Base-by-base conservation (phyloP, 2,797 vertebrate species). In the Otus scops region DNA sequence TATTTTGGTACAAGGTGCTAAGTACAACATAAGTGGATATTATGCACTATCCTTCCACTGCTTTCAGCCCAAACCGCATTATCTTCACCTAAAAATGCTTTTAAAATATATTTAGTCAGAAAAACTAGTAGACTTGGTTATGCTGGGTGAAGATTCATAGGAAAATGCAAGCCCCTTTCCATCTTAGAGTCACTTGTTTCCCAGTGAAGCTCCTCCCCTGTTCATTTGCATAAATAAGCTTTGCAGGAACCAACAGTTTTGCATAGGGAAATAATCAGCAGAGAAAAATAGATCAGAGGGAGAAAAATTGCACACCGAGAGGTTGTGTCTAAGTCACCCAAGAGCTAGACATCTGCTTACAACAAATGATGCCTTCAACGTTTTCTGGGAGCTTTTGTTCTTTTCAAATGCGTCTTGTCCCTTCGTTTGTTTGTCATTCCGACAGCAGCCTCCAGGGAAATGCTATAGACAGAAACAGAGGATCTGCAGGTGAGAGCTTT, bases 341-440 rank as follows among this genome's bases (percentile, higher is more conserved):
- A 53, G 38, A 71, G 16, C n/a, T 43, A 48, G 13, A 16, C 4
- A 0, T 28, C 34, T 76, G 60, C 54, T 74, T 9, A 41, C 24
- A 53, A 43, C 24, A 78, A 74, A 56, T 24, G 22, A 41, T 73
- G 48, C 12, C 61, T 75, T 75, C 45, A 83, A 73, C 60, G 76
- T 70, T 80, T 94, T 88, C 80, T 93, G 36, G n/a, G 63, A 84
- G 53, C 20, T 86, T 95, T 96, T 89, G 43, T 91, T 94, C 48
- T 79, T 94, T 95, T 86, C 83, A 61, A 71, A 92, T 39, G 15
- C 9, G 4, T 84, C 59, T 95, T 94, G 75, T 92, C 85, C 85
- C 68, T 96, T 95, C 8, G 3, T 24, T 94, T 93, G 75, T 93
- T 96, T 95, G 80, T 90, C 93, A 89, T 86, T 88, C 83, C 89